Percentiles rank a stretch among this genome's conserved stretches.
phyloP scores from a whole-genome alignment of 2,888 invertebrate genomes.

The Dryadula phaetusa region DNA sequence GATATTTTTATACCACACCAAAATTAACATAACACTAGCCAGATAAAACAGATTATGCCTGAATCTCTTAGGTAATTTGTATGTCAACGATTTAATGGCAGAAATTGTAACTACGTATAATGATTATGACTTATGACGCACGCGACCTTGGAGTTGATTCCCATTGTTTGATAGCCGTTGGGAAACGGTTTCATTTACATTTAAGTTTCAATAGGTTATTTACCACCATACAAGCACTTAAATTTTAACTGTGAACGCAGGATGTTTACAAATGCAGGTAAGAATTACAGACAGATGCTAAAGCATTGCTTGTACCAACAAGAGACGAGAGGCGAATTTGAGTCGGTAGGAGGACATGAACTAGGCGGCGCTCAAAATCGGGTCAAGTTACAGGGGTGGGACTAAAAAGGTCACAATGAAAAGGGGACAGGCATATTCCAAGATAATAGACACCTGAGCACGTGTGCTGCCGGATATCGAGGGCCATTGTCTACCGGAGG shows the following conservation, averaged over 20 bases:
- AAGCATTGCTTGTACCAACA: constrained; percentile 61
- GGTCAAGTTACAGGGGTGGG: constrained; percentile 81
- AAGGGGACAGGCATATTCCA: constrained; percentile 57
- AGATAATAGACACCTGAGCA: constrained; percentile 83
- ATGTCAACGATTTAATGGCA: constrained; percentile 50
- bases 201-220: constrained; percentile 31
- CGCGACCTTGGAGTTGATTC: constrained; percentile 74
- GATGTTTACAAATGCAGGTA: constrained; percentile 48
- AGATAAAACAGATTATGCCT: constrained; percentile 41
- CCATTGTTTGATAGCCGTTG: constrained; percentile 71
- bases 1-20: not conserved
- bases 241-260: constrained; percentile 30
- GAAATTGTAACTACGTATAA: constrained; percentile 74
- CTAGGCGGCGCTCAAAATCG: constrained; percentile 71
- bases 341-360: constrained; percentile 78
- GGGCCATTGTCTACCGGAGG: constrained; percentile 79
- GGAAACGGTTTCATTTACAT: constrained; percentile 38
- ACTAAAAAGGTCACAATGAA: constrained; percentile 64
- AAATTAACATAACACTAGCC: not conserved
- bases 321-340: constrained; percentile 53
- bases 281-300: constrained; percentile 68
- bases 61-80: constrained; percentile 52
- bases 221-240: constrained; percentile 26
- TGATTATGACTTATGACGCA: constrained; percentile 62
- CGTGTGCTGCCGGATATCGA: constrained; percentile 81